These are phyloP conservation scores for Callyntrura sp. DNA, from an alignment of 2,888 invertebrate genomes.

Conservation along the genomic window DNA sequence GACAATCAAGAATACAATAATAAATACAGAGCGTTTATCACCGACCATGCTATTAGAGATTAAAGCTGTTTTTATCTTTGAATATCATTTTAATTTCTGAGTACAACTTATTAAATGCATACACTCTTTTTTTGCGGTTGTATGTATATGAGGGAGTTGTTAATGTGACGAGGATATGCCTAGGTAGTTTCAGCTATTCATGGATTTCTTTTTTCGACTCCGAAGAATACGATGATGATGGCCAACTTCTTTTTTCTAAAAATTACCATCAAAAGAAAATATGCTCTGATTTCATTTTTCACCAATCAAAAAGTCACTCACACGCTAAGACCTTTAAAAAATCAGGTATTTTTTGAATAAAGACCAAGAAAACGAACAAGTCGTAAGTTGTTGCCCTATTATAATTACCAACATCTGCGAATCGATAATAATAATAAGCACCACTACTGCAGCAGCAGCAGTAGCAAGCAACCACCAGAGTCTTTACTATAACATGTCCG, in stretches of 20 bases:
- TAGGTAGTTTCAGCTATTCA: constrained; percentile 22
- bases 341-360: constrained; percentile 57
- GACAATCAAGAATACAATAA: constrained; percentile 31
- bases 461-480: background rate
- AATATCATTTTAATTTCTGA: constrained; percentile 58
- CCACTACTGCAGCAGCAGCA: background rate
- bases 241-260: constrained; percentile 42
- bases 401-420: constrained; percentile 79
- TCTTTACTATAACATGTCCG: background rate
- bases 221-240: no score
- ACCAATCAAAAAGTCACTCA: constrained; percentile 75
- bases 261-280: constrained; percentile 29
- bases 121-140: background rate
- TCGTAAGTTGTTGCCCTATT: constrained; percentile 75
- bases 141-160: background rate
- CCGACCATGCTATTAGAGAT: constrained; percentile 39
- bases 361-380: constrained; percentile 48
- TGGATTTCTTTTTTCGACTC: constrained; percentile 43
- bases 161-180: constrained; percentile 15
- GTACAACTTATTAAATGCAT: constrained; percentile 1
- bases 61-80: constrained; percentile 44
- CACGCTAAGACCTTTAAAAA: constrained; percentile 48
- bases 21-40: constrained; percentile 28
- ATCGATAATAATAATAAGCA: constrained; percentile 71
- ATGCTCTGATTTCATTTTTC: constrained; percentile 73